Evolutionary conservation across 2,113 vertebrate species (phyloP), one percentile per base, ranked within the genome.

Genomic region (Piliocolobus tephrosceles): DNA sequence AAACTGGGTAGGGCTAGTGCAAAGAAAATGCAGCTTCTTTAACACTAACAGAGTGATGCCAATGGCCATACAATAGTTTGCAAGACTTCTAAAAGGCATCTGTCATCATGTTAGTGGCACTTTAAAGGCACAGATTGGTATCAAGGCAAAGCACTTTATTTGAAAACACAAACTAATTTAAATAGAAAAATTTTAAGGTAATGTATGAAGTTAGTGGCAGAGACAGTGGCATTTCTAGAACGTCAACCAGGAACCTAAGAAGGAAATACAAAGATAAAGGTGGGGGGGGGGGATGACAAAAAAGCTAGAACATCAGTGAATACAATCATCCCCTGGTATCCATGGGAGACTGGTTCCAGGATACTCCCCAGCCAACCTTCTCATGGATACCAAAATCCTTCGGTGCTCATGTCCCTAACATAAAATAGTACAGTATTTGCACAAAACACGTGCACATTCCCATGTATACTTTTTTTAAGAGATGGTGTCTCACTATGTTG

Each of bases 121-220:
- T 96, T 92, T 47, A 57, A 97, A 96, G 94, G 27, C 52, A 92
- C 52, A 80, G 68, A 73, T 68, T 78, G 94, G 2, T 64, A 90
- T 13, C 8, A 96, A 23, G 45, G 22, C 20, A 88, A 94, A 87
- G 64, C 22, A 84, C 70, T 96, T 97, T 68, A 96, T 86, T 92
- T 68, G 90, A 47, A 96, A 96, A 97, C 10, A 91, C 16, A 92
- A 98, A 73, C 3, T 61, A 66, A 87, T 43, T 55, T 84, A 95
- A 97, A 91, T 4, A 90, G 72, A 50, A 91, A 79, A 90, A 83
- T 20, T 61, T 32, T 43, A 45, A 12, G 32, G 47, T 88, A 88
- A 96, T 38, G 0, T 76, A 83, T 86, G n/a, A 97, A 78, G 72
- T n/a, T 70, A 68, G 32, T n/a, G 57, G 90, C 57, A 96, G 40